A percentile compares a stretch with the other conserved stretches of the same genome.
Evolutionary conservation across 2,797 vertebrate species (phyloP).

Genomic region (Acanthurus lineatus): DNA sequence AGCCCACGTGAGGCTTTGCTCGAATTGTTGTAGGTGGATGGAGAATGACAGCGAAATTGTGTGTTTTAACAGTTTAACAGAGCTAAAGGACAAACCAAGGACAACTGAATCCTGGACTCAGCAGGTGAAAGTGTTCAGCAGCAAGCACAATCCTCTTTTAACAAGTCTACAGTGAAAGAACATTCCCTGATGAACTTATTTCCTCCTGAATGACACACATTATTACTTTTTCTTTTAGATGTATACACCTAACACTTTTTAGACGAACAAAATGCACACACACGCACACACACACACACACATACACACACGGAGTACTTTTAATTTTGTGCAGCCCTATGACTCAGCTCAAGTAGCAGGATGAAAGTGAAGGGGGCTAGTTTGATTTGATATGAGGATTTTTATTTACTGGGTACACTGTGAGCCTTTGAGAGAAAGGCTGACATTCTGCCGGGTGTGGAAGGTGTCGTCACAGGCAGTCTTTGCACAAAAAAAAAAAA

Average conservation of each 20-base stretch:
- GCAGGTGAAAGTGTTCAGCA: conserved; percentile 83
- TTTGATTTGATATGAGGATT: conserved; percentile 61
- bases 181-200: conserved; percentile 47
- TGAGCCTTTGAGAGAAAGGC: conserved; percentile 44
- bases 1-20: conserved; percentile 30
- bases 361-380: conserved; percentile 37
- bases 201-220: conserved; percentile 24
- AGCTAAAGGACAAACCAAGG: conserved; percentile 75
- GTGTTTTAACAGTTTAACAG: conserved; percentile 48
- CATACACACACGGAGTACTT: conserved; percentile 18
- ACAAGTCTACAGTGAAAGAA: conserved; percentile 49
- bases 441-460: conserved; percentile 58
- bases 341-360: conserved; percentile 48
- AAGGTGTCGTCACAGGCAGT: conserved; percentile 21
- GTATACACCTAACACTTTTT: conserved; percentile 34
- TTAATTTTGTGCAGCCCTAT: conserved; percentile 37
- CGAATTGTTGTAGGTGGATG: conserved; percentile 37
- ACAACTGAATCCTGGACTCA: conserved; percentile 86
- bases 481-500: conserved; percentile 16
- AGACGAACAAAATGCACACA: conserved; percentile 4
- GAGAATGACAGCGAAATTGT: conserved; percentile 41
- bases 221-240: conserved; percentile 1
- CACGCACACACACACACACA: conserved; percentile 9
- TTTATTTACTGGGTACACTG: conserved; percentile 53
- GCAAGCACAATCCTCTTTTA: conserved; percentile 80